Percentiles rank a stretch among this genome's conserved stretches.
Evolutionary conservation across 2,113 vertebrate genomes (phyloP).

Genomic region (Planiliza haematocheilus): DNA sequence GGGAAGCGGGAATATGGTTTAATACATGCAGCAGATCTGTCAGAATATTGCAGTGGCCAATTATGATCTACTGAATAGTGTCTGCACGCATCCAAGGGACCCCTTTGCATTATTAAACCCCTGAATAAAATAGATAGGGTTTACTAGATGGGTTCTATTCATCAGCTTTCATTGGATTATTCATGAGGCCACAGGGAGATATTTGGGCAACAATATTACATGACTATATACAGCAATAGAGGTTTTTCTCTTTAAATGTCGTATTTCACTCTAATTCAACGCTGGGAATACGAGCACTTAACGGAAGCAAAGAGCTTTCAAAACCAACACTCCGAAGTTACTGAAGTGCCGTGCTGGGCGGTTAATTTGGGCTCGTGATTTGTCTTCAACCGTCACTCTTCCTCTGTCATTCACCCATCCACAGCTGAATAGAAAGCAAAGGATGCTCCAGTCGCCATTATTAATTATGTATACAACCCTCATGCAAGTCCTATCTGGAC

Average conservation of each 20-base stretch:
- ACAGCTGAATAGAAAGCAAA: constrained; percentile 40
- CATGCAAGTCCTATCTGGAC: constrained; percentile 72
- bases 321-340: neutral
- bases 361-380: constrained; percentile 11
- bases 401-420: constrained; percentile 23
- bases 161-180: constrained; percentile 54
- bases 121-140: constrained; percentile 20
- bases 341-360: neutral
- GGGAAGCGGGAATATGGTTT: neutral
- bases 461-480: constrained; percentile 80
- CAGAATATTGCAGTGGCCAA: constrained; percentile 17
- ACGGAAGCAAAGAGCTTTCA: constrained; percentile 4
- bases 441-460: constrained; percentile 60
- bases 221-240: neutral
- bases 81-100: constrained; percentile 25
- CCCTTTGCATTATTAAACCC: constrained; percentile 55
- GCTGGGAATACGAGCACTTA: neutral
- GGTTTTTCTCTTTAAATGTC: constrained; percentile 23
- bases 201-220: constrained; percentile 21
- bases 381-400: neutral
- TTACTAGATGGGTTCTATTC: constrained; percentile 44
- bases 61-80: constrained; percentile 28
- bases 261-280: constrained; percentile 6
- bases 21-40: neutral
- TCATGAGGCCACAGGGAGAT: constrained; percentile 47